Percentiles rank a stretch among this genome's conserved stretches.
Evolutionary conservation across 2,113 vertebrate species (phyloP).

Genomic region (Osmerus eperlanus): DNA sequence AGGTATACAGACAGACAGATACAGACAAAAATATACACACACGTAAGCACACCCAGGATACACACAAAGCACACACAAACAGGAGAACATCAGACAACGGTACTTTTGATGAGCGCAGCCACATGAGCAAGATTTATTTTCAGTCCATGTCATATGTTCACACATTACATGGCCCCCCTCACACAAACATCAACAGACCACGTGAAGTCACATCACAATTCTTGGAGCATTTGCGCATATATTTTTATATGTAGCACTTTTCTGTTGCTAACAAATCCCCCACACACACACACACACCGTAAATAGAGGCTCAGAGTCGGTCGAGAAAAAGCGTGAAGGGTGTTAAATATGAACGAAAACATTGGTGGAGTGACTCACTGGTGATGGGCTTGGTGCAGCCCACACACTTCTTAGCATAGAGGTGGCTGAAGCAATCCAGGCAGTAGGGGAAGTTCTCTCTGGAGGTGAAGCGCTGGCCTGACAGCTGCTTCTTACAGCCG

Average conservation of each 20-base stretch:
- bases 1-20: slow-evolving; percentile 29
- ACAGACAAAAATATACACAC: background rate
- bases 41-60: background rate
- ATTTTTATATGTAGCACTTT: background rate
- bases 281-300: background rate
- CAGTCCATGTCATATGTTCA: too few relatives aligned
- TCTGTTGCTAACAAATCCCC: background rate
- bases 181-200: background rate
- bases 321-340: background rate
- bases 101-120: too few relatives aligned
- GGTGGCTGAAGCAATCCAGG: slow-evolving; percentile 90
- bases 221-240: background rate
- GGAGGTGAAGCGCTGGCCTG: slow-evolving; percentile 93
- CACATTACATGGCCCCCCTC: background rate
- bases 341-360: slow-evolving; percentile 15
- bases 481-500: slow-evolving; percentile 88
- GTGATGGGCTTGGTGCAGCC: slow-evolving; percentile 93
- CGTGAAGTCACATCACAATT: background rate
- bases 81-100: too few relatives aligned
- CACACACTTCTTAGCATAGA: slow-evolving; percentile 95
- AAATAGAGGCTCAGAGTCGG: slow-evolving; percentile 7
- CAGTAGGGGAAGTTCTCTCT: slow-evolving; percentile 92
- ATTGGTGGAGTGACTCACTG: slow-evolving; percentile 82
- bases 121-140: too few relatives aligned
- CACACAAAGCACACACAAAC: slow-evolving; percentile 9